These are phyloP conservation scores for Capromys pilorides DNA, from an alignment of 2,797 vertebrate genomes.

Conservation along the genomic window DNA sequence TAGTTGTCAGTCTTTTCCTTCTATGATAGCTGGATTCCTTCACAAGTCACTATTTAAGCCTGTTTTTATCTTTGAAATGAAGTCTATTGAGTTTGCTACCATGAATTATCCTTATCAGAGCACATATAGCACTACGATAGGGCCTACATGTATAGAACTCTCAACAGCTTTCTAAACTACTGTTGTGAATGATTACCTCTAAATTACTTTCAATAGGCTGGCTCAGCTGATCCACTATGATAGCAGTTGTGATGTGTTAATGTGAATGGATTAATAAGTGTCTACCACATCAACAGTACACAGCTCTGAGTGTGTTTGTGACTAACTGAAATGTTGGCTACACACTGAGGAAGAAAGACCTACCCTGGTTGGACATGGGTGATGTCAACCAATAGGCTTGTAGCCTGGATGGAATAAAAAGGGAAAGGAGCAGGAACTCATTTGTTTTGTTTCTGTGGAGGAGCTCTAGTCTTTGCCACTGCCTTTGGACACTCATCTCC, in stretches of 20 bases:
- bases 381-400: background rate
- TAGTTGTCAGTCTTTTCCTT: background rate
- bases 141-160: background rate
- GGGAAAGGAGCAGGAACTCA: background rate
- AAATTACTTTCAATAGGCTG: background rate
- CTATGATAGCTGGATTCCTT: background rate
- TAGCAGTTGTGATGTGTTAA: background rate
- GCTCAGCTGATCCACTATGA: background rate
- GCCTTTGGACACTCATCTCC: background rate
- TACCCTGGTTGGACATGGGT: background rate
- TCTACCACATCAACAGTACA: background rate
- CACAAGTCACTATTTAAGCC: background rate
- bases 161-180: background rate
- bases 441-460: background rate
- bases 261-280: background rate
- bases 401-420: background rate
- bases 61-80: slow-evolving; percentile 12
- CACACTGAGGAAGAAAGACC: background rate
- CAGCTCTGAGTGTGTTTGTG: background rate
- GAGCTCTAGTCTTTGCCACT: background rate
- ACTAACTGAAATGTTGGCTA: background rate
- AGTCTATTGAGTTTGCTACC: background rate
- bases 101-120: background rate
- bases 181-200: background rate
- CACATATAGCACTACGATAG: background rate